Conservation (phyloP, 2,113 vertebrate species). For the Pomatorhinus ruficollis region DNA sequence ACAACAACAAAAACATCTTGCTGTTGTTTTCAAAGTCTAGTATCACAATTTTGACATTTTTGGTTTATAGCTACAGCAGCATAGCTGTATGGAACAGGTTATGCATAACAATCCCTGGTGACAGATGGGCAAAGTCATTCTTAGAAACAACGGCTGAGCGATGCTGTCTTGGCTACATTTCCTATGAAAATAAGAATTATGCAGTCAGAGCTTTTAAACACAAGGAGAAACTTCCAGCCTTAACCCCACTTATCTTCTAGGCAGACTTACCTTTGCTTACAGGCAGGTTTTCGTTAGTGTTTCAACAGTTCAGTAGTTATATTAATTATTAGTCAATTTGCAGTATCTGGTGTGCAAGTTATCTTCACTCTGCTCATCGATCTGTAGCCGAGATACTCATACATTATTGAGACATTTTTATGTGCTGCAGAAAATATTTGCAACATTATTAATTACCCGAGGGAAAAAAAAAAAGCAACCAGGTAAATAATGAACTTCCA, state of each 20-base stretch:
- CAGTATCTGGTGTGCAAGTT: not conserved
- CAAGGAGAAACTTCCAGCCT: not conserved
- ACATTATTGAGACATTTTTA: conserved; percentile 12
- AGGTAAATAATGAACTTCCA: conserved; percentile 4
- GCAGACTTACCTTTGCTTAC: not conserved
- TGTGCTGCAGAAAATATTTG: not conserved
- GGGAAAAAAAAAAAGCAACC: rapidly evolving
- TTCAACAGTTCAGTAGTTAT: not conserved
- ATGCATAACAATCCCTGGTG: conserved; percentile 35
- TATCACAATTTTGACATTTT: not conserved
- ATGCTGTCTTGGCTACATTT: not conserved
- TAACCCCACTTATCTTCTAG: not conserved
- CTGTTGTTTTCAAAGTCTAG: not conserved
- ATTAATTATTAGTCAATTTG: conserved; percentile 6
- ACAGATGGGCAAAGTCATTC: conserved; percentile 29
- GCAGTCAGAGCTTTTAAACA: not conserved
- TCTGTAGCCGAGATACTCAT: not conserved
- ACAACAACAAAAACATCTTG: not conserved
- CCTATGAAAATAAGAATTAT: not conserved
- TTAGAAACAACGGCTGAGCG: conserved; percentile 19
- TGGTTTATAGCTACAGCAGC: conserved; percentile 8
- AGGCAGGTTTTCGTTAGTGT: not conserved
- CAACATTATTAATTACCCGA: not conserved
- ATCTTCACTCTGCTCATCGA: not conserved
- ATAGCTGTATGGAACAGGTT: not conserved